Evolutionary conservation across 2,888 invertebrate species (phyloP).

Genomic region (Didymodactylos carnosus): DNA sequence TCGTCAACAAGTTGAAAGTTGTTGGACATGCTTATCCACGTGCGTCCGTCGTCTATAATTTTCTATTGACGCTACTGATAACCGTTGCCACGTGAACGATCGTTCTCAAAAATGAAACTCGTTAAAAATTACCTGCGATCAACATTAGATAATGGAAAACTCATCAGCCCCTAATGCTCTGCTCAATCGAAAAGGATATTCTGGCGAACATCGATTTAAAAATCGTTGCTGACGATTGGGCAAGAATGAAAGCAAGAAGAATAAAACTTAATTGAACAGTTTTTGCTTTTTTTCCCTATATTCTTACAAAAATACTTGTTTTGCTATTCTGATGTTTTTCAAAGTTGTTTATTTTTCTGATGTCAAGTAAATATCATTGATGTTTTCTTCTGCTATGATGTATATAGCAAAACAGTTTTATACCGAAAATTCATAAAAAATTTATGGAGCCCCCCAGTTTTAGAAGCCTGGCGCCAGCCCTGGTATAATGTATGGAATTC

Average conservation of each 20-base stretch:
- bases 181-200: background rate
- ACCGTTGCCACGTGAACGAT: background rate
- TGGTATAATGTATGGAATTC: too few species aligned
- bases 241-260: background rate
- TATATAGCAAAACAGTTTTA: too few species aligned
- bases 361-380: too few species aligned
- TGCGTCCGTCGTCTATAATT: background rate
- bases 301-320: too few species aligned
- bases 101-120: background rate
- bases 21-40: background rate
- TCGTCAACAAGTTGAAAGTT: background rate
- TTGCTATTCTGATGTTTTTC: too few species aligned
- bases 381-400: too few species aligned
- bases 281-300: too few species aligned
- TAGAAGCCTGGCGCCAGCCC: too few species aligned
- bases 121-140: background rate
- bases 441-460: too few species aligned
- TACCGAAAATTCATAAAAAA: too few species aligned
- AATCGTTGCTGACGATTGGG: background rate
- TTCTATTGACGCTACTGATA: background rate
- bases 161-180: background rate
- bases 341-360: too few species aligned
- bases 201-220: background rate
- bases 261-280: too few species aligned
- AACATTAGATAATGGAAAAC: background rate